These are phyloP conservation scores for Notechis scutatus DNA, from an alignment of 2,113 vertebrate species.

Conservation along the genomic window DNA sequence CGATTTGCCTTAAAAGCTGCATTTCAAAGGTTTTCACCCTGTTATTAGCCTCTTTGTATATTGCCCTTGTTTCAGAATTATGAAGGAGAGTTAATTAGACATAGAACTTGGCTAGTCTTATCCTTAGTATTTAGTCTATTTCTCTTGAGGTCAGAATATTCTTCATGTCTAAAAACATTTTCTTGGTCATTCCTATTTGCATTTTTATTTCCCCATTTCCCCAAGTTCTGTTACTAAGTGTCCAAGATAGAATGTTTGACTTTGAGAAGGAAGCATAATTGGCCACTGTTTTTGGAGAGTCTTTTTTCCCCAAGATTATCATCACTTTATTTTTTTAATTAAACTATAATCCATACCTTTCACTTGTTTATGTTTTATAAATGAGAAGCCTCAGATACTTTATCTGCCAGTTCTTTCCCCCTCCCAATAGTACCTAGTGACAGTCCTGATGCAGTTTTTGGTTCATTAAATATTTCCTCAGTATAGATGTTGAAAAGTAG, in stretches of 20 bases:
- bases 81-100: neutral
- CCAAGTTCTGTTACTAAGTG: neutral
- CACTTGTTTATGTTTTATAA: neutral
- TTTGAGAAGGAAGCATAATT: neutral
- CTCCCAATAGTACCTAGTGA: neutral
- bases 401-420: neutral
- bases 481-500: neutral
- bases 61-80: neutral
- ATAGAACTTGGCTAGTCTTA: neutral
- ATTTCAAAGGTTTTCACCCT: neutral
- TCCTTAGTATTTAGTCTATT: neutral
- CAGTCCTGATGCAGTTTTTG: neutral
- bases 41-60: neutral
- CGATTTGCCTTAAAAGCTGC: neutral
- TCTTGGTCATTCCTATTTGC: neutral
- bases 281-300: neutral
- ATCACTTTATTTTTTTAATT: neutral
- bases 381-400: neutral
- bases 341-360: neutral
- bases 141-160: neutral
- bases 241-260: neutral
- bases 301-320: neutral
- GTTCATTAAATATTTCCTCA: neutral
- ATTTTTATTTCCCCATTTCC: neutral
- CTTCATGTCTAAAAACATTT: neutral